Evolutionary conservation across 2,797 vertebrate species (phyloP).

Genomic region (Heliangelus exortis): DNA sequence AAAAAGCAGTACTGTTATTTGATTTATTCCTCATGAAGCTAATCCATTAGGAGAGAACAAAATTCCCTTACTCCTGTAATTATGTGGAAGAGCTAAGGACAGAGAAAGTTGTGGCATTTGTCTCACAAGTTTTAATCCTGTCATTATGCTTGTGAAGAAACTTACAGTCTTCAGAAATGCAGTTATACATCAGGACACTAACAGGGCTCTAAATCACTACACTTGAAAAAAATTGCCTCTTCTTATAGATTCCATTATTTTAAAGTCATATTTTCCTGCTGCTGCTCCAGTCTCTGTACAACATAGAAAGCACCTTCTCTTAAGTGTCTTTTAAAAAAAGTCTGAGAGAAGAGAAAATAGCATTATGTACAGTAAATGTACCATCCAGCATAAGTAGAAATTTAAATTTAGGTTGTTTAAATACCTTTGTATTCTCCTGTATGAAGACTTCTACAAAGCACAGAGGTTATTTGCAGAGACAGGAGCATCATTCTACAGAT

Average conservation of each 20-base stretch:
- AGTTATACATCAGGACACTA: conserved; percentile 67
- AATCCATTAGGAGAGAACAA: background rate
- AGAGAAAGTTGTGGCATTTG: conserved; percentile 36
- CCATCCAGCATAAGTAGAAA: background rate
- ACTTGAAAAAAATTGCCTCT: conserved; percentile 67
- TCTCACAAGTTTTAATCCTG: conserved; percentile 60
- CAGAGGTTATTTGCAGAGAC: background rate
- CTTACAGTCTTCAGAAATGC: conserved; percentile 34
- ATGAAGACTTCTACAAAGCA: background rate
- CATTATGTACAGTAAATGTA: background rate
- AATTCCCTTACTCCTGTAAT: conserved; percentile 42
- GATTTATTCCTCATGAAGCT: conserved; percentile 50
- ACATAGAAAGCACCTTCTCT: background rate
- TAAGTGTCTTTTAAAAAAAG: background rate
- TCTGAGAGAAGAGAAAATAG: background rate
- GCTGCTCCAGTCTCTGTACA: background rate
- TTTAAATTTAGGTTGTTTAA: background rate
- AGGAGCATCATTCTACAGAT: background rate
- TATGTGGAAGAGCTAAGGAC: conserved; percentile 45
- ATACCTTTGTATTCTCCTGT: background rate
- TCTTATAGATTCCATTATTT: conserved; percentile 66
- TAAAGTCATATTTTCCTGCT: conserved; percentile 59
- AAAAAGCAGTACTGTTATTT: background rate
- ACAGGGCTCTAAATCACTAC: conserved; percentile 68
- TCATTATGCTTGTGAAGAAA: conserved; percentile 59